Percentiles rank a stretch among this genome's conserved stretches.
phyloP scores from a whole-genome alignment of 2,888 invertebrate species.

The Miltochrista miniata region DNA sequence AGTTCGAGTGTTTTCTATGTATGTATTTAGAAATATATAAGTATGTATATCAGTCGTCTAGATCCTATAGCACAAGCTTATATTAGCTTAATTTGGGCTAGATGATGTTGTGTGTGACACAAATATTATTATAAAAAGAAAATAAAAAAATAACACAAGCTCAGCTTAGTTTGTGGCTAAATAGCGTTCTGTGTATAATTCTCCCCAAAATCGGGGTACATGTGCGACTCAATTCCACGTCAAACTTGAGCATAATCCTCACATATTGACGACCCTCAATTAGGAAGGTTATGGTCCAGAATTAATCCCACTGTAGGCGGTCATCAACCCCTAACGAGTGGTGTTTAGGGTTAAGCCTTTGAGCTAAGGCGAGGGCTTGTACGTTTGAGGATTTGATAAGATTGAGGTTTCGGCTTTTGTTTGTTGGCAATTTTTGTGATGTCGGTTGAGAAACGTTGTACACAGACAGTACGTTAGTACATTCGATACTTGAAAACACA shows the following conservation, averaged over 20 bases:
- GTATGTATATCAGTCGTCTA: too few relatives aligned
- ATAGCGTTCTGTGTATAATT: too few relatives aligned
- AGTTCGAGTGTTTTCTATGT: too few relatives aligned
- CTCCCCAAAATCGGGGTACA: not conserved
- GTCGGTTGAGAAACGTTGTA: too few relatives aligned
- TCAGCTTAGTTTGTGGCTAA: not conserved
- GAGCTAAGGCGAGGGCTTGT: not conserved
- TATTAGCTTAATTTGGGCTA: too few relatives aligned
- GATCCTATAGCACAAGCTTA: too few relatives aligned
- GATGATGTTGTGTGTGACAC: too few relatives aligned
- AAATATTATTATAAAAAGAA: too few relatives aligned
- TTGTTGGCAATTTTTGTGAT: not conserved
- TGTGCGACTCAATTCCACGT: not conserved
- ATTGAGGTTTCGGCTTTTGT: not conserved
- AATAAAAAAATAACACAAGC: too few relatives aligned
- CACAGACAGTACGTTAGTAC: too few relatives aligned
- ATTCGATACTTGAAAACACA: too few relatives aligned
- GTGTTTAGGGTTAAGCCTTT: constrained; percentile 3
- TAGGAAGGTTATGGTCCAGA: not conserved
- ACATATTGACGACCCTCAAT: constrained; percentile 4
- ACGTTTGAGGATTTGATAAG: not conserved
- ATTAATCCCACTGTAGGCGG: not conserved
- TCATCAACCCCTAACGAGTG: constrained; percentile 4
- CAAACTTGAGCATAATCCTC: not conserved
- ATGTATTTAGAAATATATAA: too few relatives aligned